Evolutionary conservation across 2,113 vertebrate species (phyloP), one percentile per base, ranked within the genome.

Genomic region (Lagopus leucura): DNA sequence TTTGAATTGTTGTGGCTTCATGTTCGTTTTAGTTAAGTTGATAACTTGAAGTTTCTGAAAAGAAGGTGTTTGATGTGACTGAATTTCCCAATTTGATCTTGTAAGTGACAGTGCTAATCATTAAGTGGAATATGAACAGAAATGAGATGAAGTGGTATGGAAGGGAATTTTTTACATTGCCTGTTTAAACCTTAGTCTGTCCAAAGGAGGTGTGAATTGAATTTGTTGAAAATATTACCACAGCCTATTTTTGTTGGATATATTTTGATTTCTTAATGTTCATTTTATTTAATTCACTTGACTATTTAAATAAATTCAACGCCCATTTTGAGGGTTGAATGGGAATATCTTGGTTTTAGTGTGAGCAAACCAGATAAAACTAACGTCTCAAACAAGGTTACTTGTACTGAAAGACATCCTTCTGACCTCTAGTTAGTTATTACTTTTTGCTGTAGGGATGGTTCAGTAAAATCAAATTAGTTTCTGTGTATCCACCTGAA

Each of bases 251-350:
- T 73, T 73, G 22, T 73, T 88, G 48, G 22, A 91, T 82, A 82
- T 90, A 65, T 80, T 94, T 93, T 82, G 88, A 90, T 89, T 95
- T 93, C 58, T 42, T 80, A 48, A 86, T 80, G 22, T 86, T 90
- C 18, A 48, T 94, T 88, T 77, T 36, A 48, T 80, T 32, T 92
- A 92, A 90, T 73, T 86, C 76, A 10, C 18, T 88, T 90, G 82
- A 10, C 18, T 64, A 10, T 7, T 28, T 17, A 54, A 50, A 50
- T 25, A 50, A 54, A 30, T 54, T 30, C 52, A 10, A 10, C 8
- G 5, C 27, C 52, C 32, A 48, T 69, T 47, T 72, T 5, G 8
- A 10, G n/a, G 21, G 1, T n/a, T 91, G 57, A 32, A 21, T 54
- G 2, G 10, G 78, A 83, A 57, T 64, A 25, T 60, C 52, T 92